These are phyloP conservation scores for Rhabdomys pumilio DNA, from an alignment of 2,797 vertebrate genomes.

Conservation along the genomic window DNA sequence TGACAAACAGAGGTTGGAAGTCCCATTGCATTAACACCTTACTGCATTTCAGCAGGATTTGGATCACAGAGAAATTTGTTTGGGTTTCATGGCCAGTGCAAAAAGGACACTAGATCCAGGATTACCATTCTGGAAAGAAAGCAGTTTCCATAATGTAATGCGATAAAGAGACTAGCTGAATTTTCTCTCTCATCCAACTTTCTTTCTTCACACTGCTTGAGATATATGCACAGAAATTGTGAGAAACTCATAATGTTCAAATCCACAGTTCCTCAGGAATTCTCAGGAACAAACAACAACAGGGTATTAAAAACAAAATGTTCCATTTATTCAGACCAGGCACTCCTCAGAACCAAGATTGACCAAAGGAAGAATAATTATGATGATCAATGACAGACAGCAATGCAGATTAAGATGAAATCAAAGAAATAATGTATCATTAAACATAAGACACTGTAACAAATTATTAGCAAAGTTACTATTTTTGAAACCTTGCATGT, in stretches of 20 bases:
- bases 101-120: not conserved
- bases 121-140: not conserved
- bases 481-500: not conserved
- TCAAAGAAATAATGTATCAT: not conserved
- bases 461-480: not conserved
- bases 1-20: not conserved
- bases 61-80: not conserved
- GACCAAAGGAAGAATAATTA: not conserved
- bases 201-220: not conserved
- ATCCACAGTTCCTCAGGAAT: not conserved
- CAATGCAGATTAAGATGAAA: not conserved
- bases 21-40: fast-evolving
- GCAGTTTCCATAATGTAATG: not conserved
- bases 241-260: not conserved
- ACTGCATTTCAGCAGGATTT: not conserved
- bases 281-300: not conserved
- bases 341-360: not conserved
- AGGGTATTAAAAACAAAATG: not conserved
- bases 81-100: not conserved
- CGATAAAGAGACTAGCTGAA: not conserved
- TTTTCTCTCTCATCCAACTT: not conserved
- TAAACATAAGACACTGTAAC: not conserved
- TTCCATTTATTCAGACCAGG: not conserved
- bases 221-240: not conserved
- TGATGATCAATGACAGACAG: not conserved